Conservation (phyloP, 1,140 invertebrate genomes). For the Ganaspis sp. region DNA sequence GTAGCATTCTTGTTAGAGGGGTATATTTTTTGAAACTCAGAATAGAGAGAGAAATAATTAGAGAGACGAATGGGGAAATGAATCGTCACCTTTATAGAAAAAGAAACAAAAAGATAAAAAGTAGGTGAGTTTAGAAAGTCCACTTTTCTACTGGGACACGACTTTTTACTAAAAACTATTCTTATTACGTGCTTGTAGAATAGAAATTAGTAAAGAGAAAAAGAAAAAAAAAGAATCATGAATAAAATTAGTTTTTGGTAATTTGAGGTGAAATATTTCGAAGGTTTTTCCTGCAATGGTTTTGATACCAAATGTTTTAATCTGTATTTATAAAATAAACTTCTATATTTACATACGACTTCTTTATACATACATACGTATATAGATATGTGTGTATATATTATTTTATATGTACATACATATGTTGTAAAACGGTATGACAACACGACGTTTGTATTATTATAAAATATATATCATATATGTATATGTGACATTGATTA, state of each 20-base stretch:
- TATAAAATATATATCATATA: constrained; percentile 46
- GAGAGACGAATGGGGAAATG: not conserved
- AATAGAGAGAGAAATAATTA: not conserved
- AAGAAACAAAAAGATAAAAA: constrained; percentile 33
- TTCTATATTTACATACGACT: constrained; percentile 61
- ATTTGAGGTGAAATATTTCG: constrained; percentile 41
- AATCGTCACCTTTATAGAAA: constrained; percentile 32
- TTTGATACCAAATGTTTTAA: constrained; percentile 69
- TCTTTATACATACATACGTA: constrained; percentile 58
- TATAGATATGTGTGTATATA: constrained; percentile 51
- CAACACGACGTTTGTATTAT: constrained; percentile 46
- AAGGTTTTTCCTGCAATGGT: constrained; percentile 62
- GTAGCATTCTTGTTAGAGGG: too few relatives aligned
- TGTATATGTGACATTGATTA: constrained; percentile 60
- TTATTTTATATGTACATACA: constrained; percentile 51
- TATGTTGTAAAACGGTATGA: constrained; percentile 43
- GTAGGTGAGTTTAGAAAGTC: constrained; percentile 50
- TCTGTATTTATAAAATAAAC: constrained; percentile 61
- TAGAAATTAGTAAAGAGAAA: constrained; percentile 2
- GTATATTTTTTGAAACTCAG: not conserved
- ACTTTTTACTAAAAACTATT: constrained; percentile 33
- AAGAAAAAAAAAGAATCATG: constrained; percentile 7
- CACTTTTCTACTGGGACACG: constrained; percentile 25
- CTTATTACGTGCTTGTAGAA: not conserved
- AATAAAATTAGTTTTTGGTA: not conserved